These are phyloP conservation scores for Eupeodes luniger DNA, from an alignment of 2,888 invertebrate species.

Conservation along the genomic window DNA sequence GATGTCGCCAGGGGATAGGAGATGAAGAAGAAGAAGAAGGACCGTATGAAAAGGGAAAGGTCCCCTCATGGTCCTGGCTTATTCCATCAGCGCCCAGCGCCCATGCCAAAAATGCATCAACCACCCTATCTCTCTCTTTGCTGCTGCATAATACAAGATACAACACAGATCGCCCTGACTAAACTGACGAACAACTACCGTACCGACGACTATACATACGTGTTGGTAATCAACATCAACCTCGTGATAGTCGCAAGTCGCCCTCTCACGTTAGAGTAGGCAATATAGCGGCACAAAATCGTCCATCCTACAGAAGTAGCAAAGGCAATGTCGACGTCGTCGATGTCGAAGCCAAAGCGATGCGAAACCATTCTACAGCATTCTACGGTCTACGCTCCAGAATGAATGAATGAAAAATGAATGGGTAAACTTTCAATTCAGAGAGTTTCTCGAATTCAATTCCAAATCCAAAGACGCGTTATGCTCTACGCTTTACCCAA, in stretches of 20 bases:
- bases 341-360: background rate
- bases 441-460: constrained; percentile 55
- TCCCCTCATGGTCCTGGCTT: constrained; percentile 51
- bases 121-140: constrained; percentile 56
- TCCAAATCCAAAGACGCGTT: constrained; percentile 44
- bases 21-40: constrained; percentile 36
- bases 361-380: constrained; percentile 47
- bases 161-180: constrained; percentile 11
- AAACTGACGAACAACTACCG: constrained; percentile 29
- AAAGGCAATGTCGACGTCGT: background rate
- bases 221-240: constrained; percentile 51
- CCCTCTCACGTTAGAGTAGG: constrained; percentile 47
- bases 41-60: constrained; percentile 67
- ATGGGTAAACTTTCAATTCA: constrained; percentile 59
- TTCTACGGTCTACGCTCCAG: constrained; percentile 51
- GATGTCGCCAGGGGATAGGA: constrained; percentile 6
- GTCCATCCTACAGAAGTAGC: constrained; percentile 29
- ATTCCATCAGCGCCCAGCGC: constrained; percentile 38
- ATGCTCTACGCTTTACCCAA: constrained; percentile 57
- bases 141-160: background rate
- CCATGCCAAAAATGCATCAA: constrained; percentile 63
- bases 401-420: constrained; percentile 61
- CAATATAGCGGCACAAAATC: constrained; percentile 14
- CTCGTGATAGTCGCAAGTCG: constrained; percentile 43
- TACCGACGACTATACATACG: constrained; percentile 12